Base-by-base conservation (phyloP, 2,888 invertebrate species). In the Andrena bucephala region DNA sequence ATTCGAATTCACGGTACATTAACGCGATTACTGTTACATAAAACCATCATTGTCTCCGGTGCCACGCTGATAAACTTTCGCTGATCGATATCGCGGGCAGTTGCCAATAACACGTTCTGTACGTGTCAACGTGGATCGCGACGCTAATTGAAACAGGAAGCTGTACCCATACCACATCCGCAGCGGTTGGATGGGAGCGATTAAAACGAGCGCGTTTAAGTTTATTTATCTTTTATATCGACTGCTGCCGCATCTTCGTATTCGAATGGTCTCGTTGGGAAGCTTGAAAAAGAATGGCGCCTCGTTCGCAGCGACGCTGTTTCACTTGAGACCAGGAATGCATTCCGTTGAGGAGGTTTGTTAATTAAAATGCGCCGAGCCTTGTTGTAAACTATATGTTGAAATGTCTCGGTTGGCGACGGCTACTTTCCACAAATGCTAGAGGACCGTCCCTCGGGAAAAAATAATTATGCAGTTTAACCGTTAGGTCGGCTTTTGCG, bases 401-500 rank as follows among this genome's bases (percentile, higher is more conserved):
- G 8, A 33, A 68, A 42, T 27, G 4, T 24, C 13, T 16, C 59
- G 42, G 66, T 52, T 48, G 75, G 42, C 8, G 1, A 0, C 4
- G 20, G 20, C 50, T 10, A 10, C 29, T 68, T 76, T 62, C 59
- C 27, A 52, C 8, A 69, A 73, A 63, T 52, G n/a, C 16, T 48
- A 29, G 24, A 27, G 54, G 57, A 33, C 48, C 20, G 27, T 6
- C 20, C 48, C 24, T 6, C 20, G 4, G 4, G 27, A 31, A 1
- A 70, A 54, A 59, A 65, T 73, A 65, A 76, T 81, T 76, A 70
- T 50, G 10, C 42, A 20, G 29, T 13, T 52, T 3, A 33, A 77
- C 77, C 74, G 74, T 77, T 71, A 74, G 70, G 59, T 74, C 50
- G 48, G 33, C n/a, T 59, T 83, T 48, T 16, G 36, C 66, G 0